A percentile compares a stretch with the other conserved stretches of the same genome.
phyloP scores from a whole-genome alignment of 2,888 invertebrate genomes.

The Sminthurides aquaticus region DNA sequence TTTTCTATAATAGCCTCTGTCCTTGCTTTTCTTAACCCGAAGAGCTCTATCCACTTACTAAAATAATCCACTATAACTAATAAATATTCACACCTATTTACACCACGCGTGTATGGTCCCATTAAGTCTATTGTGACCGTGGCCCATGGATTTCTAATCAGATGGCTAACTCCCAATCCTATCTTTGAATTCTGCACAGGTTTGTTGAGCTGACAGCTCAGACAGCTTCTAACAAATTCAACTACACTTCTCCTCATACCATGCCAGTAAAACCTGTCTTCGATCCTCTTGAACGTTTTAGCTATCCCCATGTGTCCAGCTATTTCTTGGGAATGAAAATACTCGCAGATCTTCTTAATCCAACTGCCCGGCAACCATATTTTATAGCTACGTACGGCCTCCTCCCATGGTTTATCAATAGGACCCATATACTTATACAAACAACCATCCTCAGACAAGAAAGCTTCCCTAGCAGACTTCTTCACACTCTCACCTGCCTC shows the following conservation, averaged over 20 bases:
- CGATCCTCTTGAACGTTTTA: slow-evolving; percentile 26
- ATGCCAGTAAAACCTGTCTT: slow-evolving; percentile 27
- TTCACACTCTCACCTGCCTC: too few species aligned
- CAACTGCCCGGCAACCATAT: slow-evolving; percentile 28
- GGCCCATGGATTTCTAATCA: slow-evolving; percentile 13
- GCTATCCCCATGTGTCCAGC: slow-evolving; percentile 27
- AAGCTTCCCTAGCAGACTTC: too few species aligned
- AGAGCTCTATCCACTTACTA: slow-evolving; percentile 26
- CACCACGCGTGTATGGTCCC: slow-evolving; percentile 26
- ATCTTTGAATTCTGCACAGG: background rate
- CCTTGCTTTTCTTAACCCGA: slow-evolving; percentile 12
- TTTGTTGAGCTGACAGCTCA: slow-evolving; percentile 21
- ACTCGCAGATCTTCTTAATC: background rate
- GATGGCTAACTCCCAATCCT: background rate
- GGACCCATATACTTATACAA: slow-evolving; percentile 19
- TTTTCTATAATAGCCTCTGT: slow-evolving; percentile 15
- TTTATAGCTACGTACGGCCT: slow-evolving; percentile 14
- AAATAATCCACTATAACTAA: slow-evolving; percentile 20
- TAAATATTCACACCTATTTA: slow-evolving; percentile 12
- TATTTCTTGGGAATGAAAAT: slow-evolving; percentile 18
- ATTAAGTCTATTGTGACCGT: slow-evolving; percentile 24
- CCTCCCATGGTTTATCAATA: slow-evolving; percentile 25
- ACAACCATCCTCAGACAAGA: too few species aligned
- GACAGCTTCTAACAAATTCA: slow-evolving; percentile 22
- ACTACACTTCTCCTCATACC: slow-evolving; percentile 24